phyloP scores from a whole-genome alignment of 2,113 vertebrate genomes.

The Siniperca chuatsi region DNA sequence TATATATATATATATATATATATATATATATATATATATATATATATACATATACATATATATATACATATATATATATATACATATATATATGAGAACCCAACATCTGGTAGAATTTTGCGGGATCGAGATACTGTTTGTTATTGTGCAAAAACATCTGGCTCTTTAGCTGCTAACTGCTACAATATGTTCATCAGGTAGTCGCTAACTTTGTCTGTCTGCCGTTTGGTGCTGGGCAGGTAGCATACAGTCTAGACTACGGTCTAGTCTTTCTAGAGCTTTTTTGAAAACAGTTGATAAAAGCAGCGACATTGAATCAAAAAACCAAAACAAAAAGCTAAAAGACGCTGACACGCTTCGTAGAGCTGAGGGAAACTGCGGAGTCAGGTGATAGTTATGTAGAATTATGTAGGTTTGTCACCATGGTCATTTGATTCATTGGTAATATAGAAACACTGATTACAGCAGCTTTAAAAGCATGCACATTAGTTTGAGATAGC shows the following conservation, averaged over 20 bases:
- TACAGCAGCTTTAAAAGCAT: background rate
- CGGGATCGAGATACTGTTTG: too few species aligned
- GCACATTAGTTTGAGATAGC: background rate
- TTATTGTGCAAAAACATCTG: background rate
- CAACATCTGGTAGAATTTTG: background rate
- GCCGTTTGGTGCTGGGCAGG: background rate
- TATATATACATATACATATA: too few species aligned
- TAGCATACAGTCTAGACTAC: too few species aligned
- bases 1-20: background rate
- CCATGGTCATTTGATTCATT: background rate
- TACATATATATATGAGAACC: too few species aligned
- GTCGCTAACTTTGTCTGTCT: too few species aligned
- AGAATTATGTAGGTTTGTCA: background rate
- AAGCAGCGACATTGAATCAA: background rate
- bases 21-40: background rate
- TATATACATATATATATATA: background rate
- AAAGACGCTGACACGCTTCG: background rate
- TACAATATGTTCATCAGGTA: background rate
- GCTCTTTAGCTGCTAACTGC: background rate
- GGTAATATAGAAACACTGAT: background rate
- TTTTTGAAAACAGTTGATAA: background rate
- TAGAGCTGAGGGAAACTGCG: background rate
- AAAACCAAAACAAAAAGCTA: background rate
- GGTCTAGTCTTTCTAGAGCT: background rate
- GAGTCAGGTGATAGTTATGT: background rate